Evolutionary conservation across 2,113 vertebrate species (phyloP).

Genomic region (Barnardius zonarius): DNA sequence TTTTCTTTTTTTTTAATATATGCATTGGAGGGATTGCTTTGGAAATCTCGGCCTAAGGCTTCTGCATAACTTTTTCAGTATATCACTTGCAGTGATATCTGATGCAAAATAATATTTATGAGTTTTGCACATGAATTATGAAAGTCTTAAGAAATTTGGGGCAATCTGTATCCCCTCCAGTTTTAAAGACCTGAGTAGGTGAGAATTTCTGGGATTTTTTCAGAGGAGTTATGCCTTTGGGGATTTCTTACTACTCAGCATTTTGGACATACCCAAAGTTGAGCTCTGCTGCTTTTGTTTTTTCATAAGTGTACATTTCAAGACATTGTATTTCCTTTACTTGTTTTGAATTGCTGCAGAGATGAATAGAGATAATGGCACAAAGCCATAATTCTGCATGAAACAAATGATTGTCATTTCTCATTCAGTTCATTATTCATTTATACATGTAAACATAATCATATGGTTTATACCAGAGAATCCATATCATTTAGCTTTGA

Average conservation of each 20-base stretch:
- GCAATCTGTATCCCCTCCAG: neutral
- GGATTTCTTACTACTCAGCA: neutral
- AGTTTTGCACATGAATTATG: neutral
- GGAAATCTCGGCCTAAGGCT: neutral
- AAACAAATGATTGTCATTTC: neutral
- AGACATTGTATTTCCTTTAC: neutral
- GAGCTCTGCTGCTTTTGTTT: neutral
- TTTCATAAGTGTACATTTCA: neutral
- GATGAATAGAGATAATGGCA: neutral
- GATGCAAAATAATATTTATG: neutral
- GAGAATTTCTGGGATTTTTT: neutral
- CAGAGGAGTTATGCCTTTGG: neutral
- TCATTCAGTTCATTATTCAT: neutral
- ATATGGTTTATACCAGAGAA: neutral
- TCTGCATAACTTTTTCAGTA: neutral
- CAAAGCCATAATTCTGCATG: neutral
- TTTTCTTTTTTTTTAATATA: neutral
- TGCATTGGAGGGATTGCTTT: neutral
- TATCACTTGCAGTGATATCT: neutral
- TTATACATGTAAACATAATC: neutral
- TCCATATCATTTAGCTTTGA: neutral
- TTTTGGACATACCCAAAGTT: neutral
- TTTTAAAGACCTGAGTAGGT: neutral
- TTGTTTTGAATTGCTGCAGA: neutral
- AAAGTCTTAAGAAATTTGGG: neutral